phyloP scores from a whole-genome alignment of 2,113 vertebrate species.

The Oriolus oriolus region DNA sequence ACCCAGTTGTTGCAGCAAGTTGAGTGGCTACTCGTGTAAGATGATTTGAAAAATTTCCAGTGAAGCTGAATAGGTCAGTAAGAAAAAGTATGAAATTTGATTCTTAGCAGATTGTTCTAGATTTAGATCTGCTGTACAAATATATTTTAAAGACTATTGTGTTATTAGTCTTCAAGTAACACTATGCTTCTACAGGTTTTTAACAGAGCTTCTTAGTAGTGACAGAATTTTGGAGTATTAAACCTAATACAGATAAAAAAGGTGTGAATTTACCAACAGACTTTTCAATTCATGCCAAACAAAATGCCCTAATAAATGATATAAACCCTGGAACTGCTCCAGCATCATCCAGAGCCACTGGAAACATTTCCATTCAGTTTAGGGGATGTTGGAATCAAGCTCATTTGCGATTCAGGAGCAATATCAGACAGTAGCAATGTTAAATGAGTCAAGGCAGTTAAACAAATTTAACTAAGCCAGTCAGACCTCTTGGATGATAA shows the following conservation, averaged over 20 bases:
- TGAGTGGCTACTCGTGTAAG: not conserved
- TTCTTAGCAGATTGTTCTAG: not conserved
- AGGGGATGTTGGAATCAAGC: not conserved
- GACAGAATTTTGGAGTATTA: not conserved
- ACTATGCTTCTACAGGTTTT: not conserved
- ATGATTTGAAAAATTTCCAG: not conserved
- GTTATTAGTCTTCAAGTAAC: not conserved
- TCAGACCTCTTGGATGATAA: not conserved
- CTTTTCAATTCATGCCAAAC: not conserved
- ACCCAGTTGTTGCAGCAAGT: not conserved
- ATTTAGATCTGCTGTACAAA: not conserved
- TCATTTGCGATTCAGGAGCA: not conserved
- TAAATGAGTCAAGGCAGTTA: slow-evolving; percentile 1
- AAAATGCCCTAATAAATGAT: not conserved
- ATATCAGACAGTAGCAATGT: not conserved
- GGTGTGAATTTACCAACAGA: not conserved
- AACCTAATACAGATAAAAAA: not conserved
- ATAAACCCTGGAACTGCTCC: not conserved
- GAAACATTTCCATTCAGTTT: slow-evolving; percentile 6
- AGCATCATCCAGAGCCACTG: not conserved
- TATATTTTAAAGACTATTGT: not conserved
- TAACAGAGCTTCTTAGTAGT: not conserved
- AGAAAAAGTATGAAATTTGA: not conserved
- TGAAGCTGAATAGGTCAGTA: not conserved
- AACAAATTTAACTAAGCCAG: not conserved